Evolutionary conservation across 2,888 invertebrate genomes (phyloP).

Genomic region (Dolomedes plantarius): DNA sequence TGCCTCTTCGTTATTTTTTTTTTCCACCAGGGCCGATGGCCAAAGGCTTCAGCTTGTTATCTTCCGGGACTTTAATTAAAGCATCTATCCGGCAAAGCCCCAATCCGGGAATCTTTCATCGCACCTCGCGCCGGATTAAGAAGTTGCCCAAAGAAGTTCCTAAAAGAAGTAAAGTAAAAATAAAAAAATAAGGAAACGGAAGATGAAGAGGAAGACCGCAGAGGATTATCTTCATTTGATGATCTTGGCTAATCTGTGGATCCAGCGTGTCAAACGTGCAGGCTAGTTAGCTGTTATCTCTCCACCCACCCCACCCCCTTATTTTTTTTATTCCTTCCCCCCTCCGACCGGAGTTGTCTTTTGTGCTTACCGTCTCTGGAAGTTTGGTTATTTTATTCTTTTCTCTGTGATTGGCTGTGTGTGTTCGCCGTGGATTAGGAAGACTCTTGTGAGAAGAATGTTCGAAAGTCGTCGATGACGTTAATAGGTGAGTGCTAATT

Average conservation of each 20-base stretch:
- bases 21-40: background rate
- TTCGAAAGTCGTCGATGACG: background rate
- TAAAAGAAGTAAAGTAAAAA: slow-evolving; percentile 43
- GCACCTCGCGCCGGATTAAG: slow-evolving; percentile 63
- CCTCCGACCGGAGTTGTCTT: slow-evolving; percentile 25
- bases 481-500: background rate
- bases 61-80: slow-evolving; percentile 65
- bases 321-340: slow-evolving; percentile 20
- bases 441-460: background rate
- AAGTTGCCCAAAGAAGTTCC: slow-evolving; percentile 34
- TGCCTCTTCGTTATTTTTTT: background rate
- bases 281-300: slow-evolving; percentile 58
- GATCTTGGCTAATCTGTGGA: slow-evolving; percentile 63
- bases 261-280: slow-evolving; percentile 52
- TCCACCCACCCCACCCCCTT: background rate
- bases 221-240: slow-evolving; percentile 69
- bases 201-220: slow-evolving; percentile 32
- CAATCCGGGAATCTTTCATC: slow-evolving; percentile 66
- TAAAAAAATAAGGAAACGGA: slow-evolving; percentile 2
- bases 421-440: background rate
- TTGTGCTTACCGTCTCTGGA: slow-evolving; percentile 18
- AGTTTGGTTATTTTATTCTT: background rate
- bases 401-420: background rate
- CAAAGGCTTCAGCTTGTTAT: slow-evolving; percentile 54
- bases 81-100: slow-evolving; percentile 34